Percentiles rank a stretch among this genome's conserved stretches.
These are phyloP conservation scores for Notolepis coatsorum DNA, from an alignment of 2,797 vertebrate genomes.

Conservation along the genomic window DNA sequence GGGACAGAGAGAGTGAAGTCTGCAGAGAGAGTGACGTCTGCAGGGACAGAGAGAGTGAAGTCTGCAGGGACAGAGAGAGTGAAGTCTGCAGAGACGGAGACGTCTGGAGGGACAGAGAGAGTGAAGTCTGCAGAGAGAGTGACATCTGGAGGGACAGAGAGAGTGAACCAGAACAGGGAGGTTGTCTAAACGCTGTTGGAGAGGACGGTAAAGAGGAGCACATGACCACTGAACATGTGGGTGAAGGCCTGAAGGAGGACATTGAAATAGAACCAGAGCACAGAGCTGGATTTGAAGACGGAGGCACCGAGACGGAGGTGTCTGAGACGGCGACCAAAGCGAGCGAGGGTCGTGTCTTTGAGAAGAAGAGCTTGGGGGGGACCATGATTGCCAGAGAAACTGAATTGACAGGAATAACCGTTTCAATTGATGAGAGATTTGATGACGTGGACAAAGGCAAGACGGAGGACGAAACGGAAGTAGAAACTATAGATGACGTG, in stretches of 20 bases:
- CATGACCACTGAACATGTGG: background rate
- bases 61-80: too few relatives aligned
- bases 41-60: too few relatives aligned
- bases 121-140: too few relatives aligned
- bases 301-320: constrained; percentile 5
- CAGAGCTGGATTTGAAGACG: background rate
- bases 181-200: background rate
- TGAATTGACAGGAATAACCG: background rate
- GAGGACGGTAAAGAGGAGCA: constrained; percentile 17
- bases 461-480: background rate
- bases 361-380: background rate
- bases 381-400: background rate
- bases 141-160: background rate
- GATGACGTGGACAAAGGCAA: background rate
- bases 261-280: background rate
- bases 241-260: background rate
- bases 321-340: background rate
- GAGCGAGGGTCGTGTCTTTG: background rate
- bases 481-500: constrained; percentile 3
- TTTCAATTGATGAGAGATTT: constrained; percentile 1
- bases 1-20: too few relatives aligned
- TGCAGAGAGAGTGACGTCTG: too few relatives aligned
- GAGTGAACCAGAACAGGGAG: background rate
- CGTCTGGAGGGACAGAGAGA: too few relatives aligned
- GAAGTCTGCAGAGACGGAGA: too few relatives aligned